A percentile compares a stretch with the other conserved stretches of the same genome.
Conservation (phyloP, 2,113 vertebrate genomes). For the Bubo scandiacus region DNA sequence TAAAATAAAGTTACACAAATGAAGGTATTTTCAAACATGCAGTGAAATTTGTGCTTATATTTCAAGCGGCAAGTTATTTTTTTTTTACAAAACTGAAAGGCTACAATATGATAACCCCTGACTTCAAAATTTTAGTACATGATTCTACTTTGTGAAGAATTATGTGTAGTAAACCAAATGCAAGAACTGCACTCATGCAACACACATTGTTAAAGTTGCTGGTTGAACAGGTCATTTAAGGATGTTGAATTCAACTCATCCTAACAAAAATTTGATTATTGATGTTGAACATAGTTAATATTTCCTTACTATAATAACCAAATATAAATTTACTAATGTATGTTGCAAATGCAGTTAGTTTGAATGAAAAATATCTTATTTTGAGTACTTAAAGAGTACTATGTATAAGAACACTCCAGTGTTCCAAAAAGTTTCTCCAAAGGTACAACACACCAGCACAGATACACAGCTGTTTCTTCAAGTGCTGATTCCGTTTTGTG, state of each 20-base stretch:
- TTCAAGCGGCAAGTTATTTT: neutral
- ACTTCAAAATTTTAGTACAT: neutral
- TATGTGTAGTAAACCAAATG: neutral
- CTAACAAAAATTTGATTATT: neutral
- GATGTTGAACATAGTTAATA: neutral
- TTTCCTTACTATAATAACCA: neutral
- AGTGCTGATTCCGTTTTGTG: neutral
- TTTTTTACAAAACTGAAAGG: neutral
- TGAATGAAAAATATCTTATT: neutral
- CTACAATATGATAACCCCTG: neutral
- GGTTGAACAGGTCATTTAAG: neutral
- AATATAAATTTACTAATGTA: neutral
- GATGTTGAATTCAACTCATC: neutral
- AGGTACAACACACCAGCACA: neutral
- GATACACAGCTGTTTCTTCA: neutral
- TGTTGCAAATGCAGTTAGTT: neutral
- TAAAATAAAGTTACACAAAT: neutral
- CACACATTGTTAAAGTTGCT: neutral
- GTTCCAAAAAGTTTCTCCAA: neutral
- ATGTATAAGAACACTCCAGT: neutral
- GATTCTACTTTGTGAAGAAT: neutral
- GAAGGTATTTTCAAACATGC: neutral
- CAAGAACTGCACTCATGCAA: neutral
- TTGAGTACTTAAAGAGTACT: neutral
- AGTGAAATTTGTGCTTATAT: neutral